Percentiles rank a stretch among this genome's conserved stretches.
Conservation (phyloP, 2,113 vertebrate genomes). For the Hiodon tergisus region DNA sequence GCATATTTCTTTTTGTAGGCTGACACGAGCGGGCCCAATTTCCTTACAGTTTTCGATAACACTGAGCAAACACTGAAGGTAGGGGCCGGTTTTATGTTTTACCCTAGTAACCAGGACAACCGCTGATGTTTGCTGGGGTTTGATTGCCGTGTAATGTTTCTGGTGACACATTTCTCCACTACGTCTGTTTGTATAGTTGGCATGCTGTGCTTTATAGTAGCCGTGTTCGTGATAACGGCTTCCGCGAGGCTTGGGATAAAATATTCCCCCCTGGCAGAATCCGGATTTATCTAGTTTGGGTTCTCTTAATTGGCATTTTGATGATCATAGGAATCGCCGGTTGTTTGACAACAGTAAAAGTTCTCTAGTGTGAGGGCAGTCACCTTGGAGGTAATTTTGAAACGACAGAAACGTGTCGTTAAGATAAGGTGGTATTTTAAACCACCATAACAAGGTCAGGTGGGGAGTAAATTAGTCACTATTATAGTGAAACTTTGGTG, state of each 20-base stretch:
- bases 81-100: constrained; percentile 29
- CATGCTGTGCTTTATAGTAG: not conserved
- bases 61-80: constrained; percentile 89
- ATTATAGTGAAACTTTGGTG: too few species aligned
- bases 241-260: not conserved
- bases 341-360: not conserved
- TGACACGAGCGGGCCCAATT: constrained; percentile 75
- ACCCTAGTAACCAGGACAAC: not conserved
- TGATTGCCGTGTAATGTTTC: not conserved
- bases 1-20: constrained; percentile 61
- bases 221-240: not conserved
- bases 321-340: too few species aligned
- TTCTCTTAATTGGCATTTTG: constrained; percentile 4
- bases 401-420: too few species aligned
- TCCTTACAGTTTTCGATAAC: constrained; percentile 75
- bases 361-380: too few species aligned
- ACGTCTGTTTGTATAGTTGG: not conserved
- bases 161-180: not conserved
- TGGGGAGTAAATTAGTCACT: too few species aligned
- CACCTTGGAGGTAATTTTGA: too few species aligned
- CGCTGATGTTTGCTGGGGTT: not conserved
- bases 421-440: too few species aligned
- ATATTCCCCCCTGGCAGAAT: not conserved
- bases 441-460: too few species aligned
- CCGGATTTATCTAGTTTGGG: too few species aligned